Conservation (phyloP, 64 coral and sea anemone genomes). For the Dendronephthya gigantea region DNA sequence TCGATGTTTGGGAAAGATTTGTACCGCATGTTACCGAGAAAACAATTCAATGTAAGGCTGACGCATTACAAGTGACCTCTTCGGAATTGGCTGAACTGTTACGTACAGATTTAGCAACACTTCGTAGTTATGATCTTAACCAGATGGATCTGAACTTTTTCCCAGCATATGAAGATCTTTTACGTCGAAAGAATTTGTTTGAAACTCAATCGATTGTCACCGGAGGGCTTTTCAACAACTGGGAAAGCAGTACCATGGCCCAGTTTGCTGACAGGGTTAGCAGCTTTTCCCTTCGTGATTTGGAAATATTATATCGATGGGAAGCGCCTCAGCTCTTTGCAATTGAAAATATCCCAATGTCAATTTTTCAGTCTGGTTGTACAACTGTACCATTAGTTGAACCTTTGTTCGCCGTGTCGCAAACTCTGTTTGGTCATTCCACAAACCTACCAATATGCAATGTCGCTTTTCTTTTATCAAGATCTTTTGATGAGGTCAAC, state of each 20-base stretch:
- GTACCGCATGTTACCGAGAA: neutral
- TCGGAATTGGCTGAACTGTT: neutral
- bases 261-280: neutral
- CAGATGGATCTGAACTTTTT: neutral
- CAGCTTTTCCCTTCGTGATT: neutral
- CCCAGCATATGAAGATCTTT: neutral
- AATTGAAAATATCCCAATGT: conserved; percentile 4
- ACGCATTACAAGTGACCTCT: neutral
- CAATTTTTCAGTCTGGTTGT: neutral
- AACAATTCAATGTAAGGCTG: conserved; percentile 6
- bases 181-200: neutral
- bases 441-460: neutral
- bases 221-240: neutral
- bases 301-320: neutral
- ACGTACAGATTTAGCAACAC: neutral
- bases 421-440: neutral
- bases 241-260: neutral
- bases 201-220: neutral
- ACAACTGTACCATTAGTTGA: neutral
- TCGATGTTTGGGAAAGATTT: neutral
- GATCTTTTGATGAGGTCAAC: neutral
- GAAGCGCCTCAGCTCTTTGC: neutral
- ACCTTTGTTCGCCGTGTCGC: neutral
- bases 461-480: neutral
- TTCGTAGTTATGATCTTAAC: neutral